Conservation (phyloP, 2,888 invertebrate genomes). For the Lochmaea crataegi region DNA sequence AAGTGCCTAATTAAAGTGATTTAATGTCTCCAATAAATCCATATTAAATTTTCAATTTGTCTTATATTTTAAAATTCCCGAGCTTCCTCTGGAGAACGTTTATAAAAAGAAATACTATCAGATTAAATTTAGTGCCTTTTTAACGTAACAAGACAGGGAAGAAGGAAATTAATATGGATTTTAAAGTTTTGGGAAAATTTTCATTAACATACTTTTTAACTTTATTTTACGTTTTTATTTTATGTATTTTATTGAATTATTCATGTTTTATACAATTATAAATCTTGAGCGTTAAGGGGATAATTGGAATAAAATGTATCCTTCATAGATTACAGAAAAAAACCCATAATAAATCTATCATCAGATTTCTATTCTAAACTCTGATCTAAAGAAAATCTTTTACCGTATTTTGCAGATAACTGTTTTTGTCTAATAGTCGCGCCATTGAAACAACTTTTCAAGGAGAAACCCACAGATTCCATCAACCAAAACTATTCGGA, state of each 20-base stretch:
- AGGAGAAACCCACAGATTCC: neutral
- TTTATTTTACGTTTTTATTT: neutral
- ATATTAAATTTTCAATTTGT: conserved; percentile 10
- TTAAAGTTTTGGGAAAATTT: neutral
- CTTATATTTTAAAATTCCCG: neutral
- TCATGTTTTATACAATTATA: too few relatives aligned
- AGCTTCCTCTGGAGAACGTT: neutral
- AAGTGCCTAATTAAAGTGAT: conserved; percentile 4
- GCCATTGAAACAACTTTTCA: neutral
- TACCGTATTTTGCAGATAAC: neutral
- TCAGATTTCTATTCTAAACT: too few relatives aligned
- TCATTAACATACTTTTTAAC: neutral
- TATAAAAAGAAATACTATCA: neutral
- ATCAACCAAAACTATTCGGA: neutral
- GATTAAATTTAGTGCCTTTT: conserved; percentile 10
- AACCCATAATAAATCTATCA: too few relatives aligned
- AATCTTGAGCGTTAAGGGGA: too few relatives aligned
- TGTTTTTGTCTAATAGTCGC: neutral
- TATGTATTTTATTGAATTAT: neutral
- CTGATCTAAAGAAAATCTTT: too few relatives aligned
- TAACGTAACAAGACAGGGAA: conserved; percentile 6
- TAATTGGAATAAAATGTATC: too few relatives aligned
- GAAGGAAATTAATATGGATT: conserved; percentile 4
- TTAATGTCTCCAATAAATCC: neutral
- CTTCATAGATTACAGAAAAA: too few relatives aligned